Base-by-base conservation (phyloP, 2,797 vertebrate genomes). In the Helostoma temminkii region DNA sequence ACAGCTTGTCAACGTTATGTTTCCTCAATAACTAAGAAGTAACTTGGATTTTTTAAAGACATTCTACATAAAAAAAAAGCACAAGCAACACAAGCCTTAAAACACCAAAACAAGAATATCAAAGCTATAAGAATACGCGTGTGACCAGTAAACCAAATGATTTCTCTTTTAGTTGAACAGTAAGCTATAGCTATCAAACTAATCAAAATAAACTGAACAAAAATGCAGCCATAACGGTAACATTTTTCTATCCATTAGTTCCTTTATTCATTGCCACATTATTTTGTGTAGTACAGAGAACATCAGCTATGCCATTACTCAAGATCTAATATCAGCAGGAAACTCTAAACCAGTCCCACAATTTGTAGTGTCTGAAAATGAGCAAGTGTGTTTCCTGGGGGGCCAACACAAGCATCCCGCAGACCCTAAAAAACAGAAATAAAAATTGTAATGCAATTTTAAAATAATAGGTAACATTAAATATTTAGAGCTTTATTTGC, bases 211-310 rank as follows among this genome's bases (percentile, higher is more conserved):
- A 78, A 71, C 58, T n/a, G 39, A 78, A 73, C 45, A 83, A 71
- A 66, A 58, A 69, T 56, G 12, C 70, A 87, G 76, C 76, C 69
- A 63, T 73, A 42, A 67, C 48, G 16, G 32, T 66, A 55, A 68
- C 53, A 30, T 46, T 58, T 59, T 60, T 81, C 64, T 76, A 34
- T 58, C 64, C 25, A 80, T 76, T 53, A 32, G 9, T 68, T 79
- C n/a, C 21, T 90, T 91, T 91, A 88, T 90, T 89, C 16, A 70
- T 46, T 39, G 64, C 58, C 64, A 84, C 70, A 73, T 21, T 56
- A 74, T 28, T 76, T 66, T 82, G 58, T 66, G 55, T 73, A 74
- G 69, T 79, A 80, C 80, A 84, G 46, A 66, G 64, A 70, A 76
- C 60, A 66, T 65, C 43, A 71, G 41, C 24, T 60, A 18, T 21